A percentile compares a stretch with the other conserved stretches of the same genome.
These are phyloP conservation scores for Heteropelma amictum DNA, from an alignment of 2,888 invertebrate genomes.

Conservation along the genomic window DNA sequence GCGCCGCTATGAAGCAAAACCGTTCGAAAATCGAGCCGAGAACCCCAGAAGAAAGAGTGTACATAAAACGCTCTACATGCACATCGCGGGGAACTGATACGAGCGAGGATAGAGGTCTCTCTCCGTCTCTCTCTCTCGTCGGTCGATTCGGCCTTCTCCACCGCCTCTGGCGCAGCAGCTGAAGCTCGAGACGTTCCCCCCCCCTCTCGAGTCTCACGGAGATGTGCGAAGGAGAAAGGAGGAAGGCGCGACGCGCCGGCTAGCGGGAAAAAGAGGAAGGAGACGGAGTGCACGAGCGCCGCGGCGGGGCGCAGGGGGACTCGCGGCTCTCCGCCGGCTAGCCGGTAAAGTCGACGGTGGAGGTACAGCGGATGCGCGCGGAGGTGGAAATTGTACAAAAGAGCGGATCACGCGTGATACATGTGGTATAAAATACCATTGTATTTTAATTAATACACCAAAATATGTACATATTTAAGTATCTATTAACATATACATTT, in stretches of 20 bases:
- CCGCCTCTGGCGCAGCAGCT: conserved; percentile 53
- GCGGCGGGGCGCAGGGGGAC: conserved; percentile 15
- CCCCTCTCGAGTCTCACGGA: conserved; percentile 22
- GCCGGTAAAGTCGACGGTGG: conserved; percentile 44
- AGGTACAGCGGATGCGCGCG: conserved; percentile 38
- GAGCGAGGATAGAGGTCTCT: conserved; percentile 2
- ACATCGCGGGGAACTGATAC: conserved; percentile 19
- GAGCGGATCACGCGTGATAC: not conserved
- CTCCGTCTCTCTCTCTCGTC: conserved; percentile 29
- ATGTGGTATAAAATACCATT: no score
- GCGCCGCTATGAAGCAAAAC: conserved; percentile 25
- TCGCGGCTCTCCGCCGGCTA: no score
- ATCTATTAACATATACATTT: no score
- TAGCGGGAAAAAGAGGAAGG: not conserved
- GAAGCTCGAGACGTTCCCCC: conserved; percentile 53
- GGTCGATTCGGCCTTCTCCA: conserved; percentile 51
- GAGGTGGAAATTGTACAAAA: conserved; percentile 47
- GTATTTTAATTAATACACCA: no score
- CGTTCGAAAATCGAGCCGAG: conserved; percentile 44
- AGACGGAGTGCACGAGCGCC: conserved; percentile 13
- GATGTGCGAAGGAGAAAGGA: not conserved
- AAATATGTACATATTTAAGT: no score
- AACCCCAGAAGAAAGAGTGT: conserved; percentile 32
- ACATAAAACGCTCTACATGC: not conserved
- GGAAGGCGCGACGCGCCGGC: not conserved